Base-by-base conservation (phyloP, 2,797 vertebrate species). In the Tinamus major region DNA sequence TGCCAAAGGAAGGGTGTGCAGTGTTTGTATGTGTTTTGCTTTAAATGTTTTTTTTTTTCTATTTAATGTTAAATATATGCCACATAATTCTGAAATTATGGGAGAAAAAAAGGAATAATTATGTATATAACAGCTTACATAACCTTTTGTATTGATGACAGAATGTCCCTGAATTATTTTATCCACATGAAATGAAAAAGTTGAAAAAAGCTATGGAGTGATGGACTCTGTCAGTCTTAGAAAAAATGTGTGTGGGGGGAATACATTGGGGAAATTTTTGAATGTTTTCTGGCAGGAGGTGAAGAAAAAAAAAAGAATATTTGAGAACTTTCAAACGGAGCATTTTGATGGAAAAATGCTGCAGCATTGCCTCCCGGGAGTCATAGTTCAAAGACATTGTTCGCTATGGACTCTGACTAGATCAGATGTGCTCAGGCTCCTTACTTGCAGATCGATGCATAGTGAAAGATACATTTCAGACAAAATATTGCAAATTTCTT, bases 21-120 rank as follows among this genome's bases (percentile, higher is more conserved):
- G 10, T 2, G 0, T 49, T 71, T 77, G 72, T 81, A 8, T 58
- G 14, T 0, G 0, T 58, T 65, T 31, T 35, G 20, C 46, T 91
- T 87, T 92, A 63, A 58, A 8, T 1, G 0, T 44, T 44, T 44
- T 44, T 53, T 77, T 6, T 4, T 77, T 94, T 91, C 31, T 39
- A 1, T 6, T 71, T 39, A 44, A 49, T 39, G 11, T 42, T 82
- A 39, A 79, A 18, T 63, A n/a, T 33, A 48, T 72, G 26, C 39
- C 2, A 2, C 3, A 2, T 65, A 70, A 39, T 68, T 64, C 37
- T 89, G 24, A 7, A 41, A 1, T 70, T 69, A 20, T 3, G 49
- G 37, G 33, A 62, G 21, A 7, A 24, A 84, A 13, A 24, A n/a
- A 6, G 8, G 33, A 74, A 74, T 70, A 81, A 46, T 9, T 70